Percentiles rank a stretch among this genome's conserved stretches.
phyloP scores from a whole-genome alignment of 2,888 invertebrate species.

The Lamellibrachia columna region DNA sequence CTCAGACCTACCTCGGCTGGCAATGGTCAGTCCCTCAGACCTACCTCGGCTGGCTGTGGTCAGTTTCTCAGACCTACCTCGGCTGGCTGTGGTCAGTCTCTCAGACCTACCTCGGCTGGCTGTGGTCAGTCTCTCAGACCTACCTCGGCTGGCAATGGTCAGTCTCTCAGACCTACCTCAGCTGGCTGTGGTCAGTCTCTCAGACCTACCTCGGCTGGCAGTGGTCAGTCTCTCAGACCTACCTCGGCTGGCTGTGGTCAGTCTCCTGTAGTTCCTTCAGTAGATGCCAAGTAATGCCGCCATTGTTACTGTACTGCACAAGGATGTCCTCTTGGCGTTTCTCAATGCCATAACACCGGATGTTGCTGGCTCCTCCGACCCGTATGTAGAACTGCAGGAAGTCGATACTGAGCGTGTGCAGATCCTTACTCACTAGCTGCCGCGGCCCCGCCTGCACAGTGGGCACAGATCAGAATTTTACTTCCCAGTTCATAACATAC shows the following conservation, averaged over 20 bases:
- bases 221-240: neutral
- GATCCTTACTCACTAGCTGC: constrained; percentile 56
- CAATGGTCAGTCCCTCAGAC: too few relatives aligned
- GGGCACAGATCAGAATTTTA: neutral
- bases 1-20: too few relatives aligned
- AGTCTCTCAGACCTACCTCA: too few relatives aligned
- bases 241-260: constrained; percentile 50
- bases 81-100: too few relatives aligned
- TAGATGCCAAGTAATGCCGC: constrained; percentile 63
- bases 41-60: too few relatives aligned
- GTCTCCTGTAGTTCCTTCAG: constrained; percentile 59
- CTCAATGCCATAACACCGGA: constrained; percentile 57
- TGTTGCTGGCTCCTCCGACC: constrained; percentile 54
- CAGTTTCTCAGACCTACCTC: too few relatives aligned
- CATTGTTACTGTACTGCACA: constrained; percentile 64
- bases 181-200: too few relatives aligned
- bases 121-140: too few relatives aligned
- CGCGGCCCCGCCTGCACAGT: constrained; percentile 57
- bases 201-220: too few relatives aligned
- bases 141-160: too few relatives aligned
- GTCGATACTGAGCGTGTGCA: constrained; percentile 57
- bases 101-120: too few relatives aligned
- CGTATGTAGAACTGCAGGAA: constrained; percentile 62
- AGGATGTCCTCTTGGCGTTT: constrained; percentile 60
- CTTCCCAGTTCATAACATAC: neutral